A percentile compares a stretch with the other conserved stretches of the same genome.
phyloP scores from a whole-genome alignment of 2,797 vertebrate species.

The Typhlichthys eigenmanni region DNA sequence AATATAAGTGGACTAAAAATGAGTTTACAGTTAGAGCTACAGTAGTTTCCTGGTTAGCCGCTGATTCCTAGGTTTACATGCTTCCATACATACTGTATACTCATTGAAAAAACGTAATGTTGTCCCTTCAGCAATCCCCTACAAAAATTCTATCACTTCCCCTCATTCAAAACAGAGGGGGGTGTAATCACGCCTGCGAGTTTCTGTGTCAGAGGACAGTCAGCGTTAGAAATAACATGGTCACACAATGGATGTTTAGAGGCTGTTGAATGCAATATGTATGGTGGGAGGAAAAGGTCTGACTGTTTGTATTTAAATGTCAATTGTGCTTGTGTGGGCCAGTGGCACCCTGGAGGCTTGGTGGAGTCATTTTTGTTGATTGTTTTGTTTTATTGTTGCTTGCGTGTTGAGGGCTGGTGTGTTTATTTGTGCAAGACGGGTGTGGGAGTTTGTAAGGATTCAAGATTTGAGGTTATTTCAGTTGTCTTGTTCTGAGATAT shows the following conservation, averaged over 20 bases:
- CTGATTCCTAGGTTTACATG: too few species aligned
- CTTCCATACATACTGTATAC: too few species aligned
- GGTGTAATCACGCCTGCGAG: too few species aligned
- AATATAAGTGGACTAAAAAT: not conserved
- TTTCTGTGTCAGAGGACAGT: too few species aligned
- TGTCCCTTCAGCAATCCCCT: too few species aligned
- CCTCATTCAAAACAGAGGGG: too few species aligned
- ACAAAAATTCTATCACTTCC: too few species aligned
- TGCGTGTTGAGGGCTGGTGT: constrained; percentile 3
- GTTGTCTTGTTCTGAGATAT: constrained; percentile 2
- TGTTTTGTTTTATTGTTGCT: constrained; percentile 34
- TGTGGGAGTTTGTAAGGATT: constrained; percentile 7
- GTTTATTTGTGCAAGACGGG: not conserved
- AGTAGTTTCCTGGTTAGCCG: too few species aligned
- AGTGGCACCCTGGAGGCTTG: constrained; percentile 7
- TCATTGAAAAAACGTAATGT: too few species aligned
- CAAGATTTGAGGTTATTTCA: constrained; percentile 11
- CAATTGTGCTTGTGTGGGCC: constrained; percentile 44
- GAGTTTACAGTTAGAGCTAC: not conserved
- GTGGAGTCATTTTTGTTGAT: not conserved
- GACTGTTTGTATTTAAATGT: constrained; percentile 26
- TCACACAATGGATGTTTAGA: not conserved
- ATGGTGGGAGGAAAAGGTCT: constrained; percentile 13
- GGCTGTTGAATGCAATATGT: constrained; percentile 13
- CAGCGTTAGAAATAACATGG: too few species aligned